Base-by-base conservation (phyloP, 2,797 vertebrate species). In the Yasuhikotakia modesta region DNA sequence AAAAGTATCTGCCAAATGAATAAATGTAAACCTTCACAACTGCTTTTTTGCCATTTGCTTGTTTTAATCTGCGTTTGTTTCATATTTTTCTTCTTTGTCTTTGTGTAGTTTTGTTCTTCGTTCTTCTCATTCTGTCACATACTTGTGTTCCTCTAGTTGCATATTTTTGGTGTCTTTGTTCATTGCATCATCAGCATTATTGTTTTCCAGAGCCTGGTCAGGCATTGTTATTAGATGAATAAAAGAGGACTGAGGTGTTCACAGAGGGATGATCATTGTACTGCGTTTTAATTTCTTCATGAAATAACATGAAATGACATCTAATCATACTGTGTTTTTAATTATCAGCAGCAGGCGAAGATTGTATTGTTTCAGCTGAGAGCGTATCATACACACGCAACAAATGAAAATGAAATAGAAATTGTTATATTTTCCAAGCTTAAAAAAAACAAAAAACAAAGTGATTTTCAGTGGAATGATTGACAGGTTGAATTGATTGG, bases 401-500 rank as follows among this genome's bases (percentile, higher is more conserved):
- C 14, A 55, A 71, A 80, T 77, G 60, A 74, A 70, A 58, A 24
- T 11, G 14, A 70, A 64, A 57, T 63, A 30, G 52, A 52, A 63
- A 64, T 43, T 75, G 43, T 60, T 14, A 43, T 74, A 24, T 48
- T 73, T 79, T 43, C 0, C 30, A n/a, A 22, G 19, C 64, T 76
- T n/a, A 78, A 53, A 60, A 80, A 67, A 2, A 58, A 73, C 68
- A n/a, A n/a, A 81, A 70, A 79, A 63, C n/a, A 21, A 67, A 19
- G 55, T n/a, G 2, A 32, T 57, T 69, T 30, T 58, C 58, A 5
- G 46, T 30, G 39, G 32, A 16, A 32, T 81, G 76, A 84, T 64
- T 74, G 83, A 81, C 84, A 70, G 65, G 45, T n/a, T n/a, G n/a
- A n/a, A n/a, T 64, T 72, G 74, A 83, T 76, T 67, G 48, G 19